A percentile compares a stretch with the other conserved stretches of the same genome.
phyloP scores from a whole-genome alignment of 2,113 vertebrate species.

The Phoenicopterus ruber region DNA sequence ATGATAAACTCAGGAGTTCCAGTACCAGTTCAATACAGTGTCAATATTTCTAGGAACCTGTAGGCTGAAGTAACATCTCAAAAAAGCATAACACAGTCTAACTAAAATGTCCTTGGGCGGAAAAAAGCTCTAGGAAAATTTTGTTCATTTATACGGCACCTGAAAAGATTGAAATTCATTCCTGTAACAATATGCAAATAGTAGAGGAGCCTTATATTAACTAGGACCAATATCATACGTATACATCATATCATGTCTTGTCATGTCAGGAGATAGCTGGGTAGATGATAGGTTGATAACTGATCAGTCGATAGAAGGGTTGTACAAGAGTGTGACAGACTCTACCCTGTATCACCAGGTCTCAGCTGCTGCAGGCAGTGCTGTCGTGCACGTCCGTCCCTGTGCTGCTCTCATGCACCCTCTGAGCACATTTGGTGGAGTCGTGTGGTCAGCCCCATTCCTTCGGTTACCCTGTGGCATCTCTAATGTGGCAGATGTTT shows the following conservation, averaged over 20 bases:
- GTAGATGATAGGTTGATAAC: not conserved
- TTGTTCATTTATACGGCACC: not conserved
- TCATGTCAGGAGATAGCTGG: not conserved
- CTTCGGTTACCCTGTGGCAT: not conserved
- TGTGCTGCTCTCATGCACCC: fast-evolving
- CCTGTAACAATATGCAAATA: not conserved
- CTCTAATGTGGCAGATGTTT: not conserved
- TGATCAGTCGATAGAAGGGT: not conserved
- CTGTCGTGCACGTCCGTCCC: fast-evolving
- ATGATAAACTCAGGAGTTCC: not conserved
- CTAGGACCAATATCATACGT: not conserved
- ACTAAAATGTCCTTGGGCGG: not conserved
- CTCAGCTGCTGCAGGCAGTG: not conserved
- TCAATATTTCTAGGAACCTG: not conserved
- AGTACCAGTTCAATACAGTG: not conserved
- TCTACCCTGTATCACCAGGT: not conserved
- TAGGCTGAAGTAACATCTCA: not conserved
- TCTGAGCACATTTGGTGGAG: fast-evolving
- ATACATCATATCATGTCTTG: not conserved
- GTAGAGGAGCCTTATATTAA: not conserved
- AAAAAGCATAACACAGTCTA: not conserved
- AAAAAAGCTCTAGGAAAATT: not conserved
- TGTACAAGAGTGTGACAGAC: not conserved
- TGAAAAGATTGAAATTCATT: not conserved
- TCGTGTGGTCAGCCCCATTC: not conserved